Percentiles rank a stretch among this genome's conserved stretches.
These are phyloP conservation scores for Hermodice carunculata DNA, from an alignment of 2,888 invertebrate species.

Conservation along the genomic window DNA sequence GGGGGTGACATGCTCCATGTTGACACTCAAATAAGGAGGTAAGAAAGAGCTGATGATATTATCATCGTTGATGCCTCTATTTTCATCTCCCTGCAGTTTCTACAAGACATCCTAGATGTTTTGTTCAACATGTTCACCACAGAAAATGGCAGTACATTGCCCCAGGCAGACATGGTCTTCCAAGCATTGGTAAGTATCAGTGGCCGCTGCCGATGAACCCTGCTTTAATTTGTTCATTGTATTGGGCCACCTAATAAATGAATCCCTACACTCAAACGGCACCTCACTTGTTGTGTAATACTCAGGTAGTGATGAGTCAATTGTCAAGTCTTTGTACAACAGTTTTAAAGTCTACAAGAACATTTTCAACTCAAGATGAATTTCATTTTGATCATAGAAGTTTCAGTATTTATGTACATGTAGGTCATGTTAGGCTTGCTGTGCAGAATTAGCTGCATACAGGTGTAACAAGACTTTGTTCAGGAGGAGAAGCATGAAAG, in stretches of 20 bases:
- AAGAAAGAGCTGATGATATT: no score
- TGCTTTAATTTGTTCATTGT: background rate
- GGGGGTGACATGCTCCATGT: no score
- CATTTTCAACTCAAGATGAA: no score
- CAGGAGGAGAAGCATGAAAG: no score
- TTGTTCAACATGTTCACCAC: conserved; percentile 94
- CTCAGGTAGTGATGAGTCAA: background rate
- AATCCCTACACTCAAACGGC: background rate
- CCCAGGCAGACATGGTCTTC: conserved; percentile 79
- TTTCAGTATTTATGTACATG: no score
- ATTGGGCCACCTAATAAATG: background rate
- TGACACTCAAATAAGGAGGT: no score
- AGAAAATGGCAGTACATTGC: conserved; percentile 82
- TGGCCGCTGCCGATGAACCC: background rate
- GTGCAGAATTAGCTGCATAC: no score
- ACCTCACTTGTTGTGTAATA: background rate
- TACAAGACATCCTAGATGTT: conserved; percentile 94
- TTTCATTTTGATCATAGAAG: no score
- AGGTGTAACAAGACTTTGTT: no score
- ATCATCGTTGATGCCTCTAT: no score
- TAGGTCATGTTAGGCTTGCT: no score
- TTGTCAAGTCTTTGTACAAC: background rate
- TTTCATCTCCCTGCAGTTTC: conserved; percentile 74
- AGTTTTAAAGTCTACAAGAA: no score
- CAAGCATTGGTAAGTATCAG: conserved; percentile 81